Percentiles rank a stretch among this genome's conserved stretches.
These are phyloP conservation scores for Acanthopagrus latus DNA, from an alignment of 2,797 vertebrate genomes.

Conservation along the genomic window DNA sequence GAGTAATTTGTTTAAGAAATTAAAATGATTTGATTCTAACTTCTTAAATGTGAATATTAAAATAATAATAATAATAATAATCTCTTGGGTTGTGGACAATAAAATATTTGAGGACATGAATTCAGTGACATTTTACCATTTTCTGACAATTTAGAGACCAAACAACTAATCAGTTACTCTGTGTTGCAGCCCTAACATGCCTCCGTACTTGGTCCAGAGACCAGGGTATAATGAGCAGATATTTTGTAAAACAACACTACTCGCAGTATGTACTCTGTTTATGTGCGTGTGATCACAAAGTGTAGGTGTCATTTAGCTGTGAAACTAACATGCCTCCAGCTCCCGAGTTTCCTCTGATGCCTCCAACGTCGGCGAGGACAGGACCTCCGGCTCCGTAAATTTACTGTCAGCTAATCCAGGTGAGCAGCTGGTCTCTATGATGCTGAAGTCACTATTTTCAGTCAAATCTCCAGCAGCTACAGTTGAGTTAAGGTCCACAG, in stretches of 20 bases:
- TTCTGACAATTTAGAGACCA: too few species aligned
- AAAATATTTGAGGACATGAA: too few species aligned
- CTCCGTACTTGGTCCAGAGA: neutral
- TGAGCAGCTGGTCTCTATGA: constrained; percentile 54
- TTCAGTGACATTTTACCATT: too few species aligned
- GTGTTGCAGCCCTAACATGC: neutral
- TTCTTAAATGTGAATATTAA: too few species aligned
- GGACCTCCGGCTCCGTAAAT: constrained; percentile 21
- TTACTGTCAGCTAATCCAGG: constrained; percentile 6
- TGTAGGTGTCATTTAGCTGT: constrained; percentile 9
- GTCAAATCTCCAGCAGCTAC: constrained; percentile 36
- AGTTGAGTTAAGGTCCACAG: constrained; percentile 35
- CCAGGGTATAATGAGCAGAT: constrained; percentile 1
- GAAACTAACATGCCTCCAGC: constrained; percentile 46
- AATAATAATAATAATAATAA: too few species aligned
- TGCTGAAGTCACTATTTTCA: constrained; percentile 67
- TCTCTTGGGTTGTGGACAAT: too few species aligned
- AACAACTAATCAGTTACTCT: too few species aligned
- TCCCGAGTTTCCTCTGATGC: constrained; percentile 46
- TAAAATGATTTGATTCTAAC: too few species aligned
- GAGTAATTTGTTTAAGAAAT: too few species aligned
- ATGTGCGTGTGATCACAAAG: neutral
- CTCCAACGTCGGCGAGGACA: constrained; percentile 31
- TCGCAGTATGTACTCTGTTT: neutral
- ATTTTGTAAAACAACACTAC: neutral